A percentile compares a stretch with the other conserved stretches of the same genome.
phyloP scores from a whole-genome alignment of 2,888 invertebrate species.

The Cybosia mesomella region DNA sequence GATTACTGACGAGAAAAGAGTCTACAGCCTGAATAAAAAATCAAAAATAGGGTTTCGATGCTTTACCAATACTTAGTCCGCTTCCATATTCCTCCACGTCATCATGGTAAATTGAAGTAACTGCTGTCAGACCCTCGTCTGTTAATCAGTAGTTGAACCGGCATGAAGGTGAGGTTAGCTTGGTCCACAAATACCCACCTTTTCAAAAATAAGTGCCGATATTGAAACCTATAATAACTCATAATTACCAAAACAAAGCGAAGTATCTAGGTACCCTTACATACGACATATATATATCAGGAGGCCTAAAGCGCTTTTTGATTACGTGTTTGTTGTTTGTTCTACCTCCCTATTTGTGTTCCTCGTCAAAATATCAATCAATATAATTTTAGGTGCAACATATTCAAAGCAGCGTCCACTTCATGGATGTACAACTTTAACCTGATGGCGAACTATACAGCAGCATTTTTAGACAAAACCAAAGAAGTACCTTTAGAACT shows the following conservation, averaged over 20 bases:
- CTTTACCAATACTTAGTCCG: background rate
- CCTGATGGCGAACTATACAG: constrained; percentile 93
- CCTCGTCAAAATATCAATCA: background rate
- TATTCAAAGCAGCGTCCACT: constrained; percentile 95
- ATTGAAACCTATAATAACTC: background rate
- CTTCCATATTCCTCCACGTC: too few relatives aligned
- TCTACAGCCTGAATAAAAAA: background rate
- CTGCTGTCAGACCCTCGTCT: background rate
- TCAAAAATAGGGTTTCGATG: background rate
- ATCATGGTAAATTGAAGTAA: too few relatives aligned
- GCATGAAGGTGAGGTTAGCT: too few relatives aligned
- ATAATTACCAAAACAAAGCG: background rate
- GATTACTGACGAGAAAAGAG: background rate
- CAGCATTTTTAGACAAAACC: constrained; percentile 91
- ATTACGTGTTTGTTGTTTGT: background rate
- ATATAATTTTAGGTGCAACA: constrained; percentile 88
- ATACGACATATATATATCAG: background rate
- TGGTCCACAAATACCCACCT: too few relatives aligned
- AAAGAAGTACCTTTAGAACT: constrained; percentile 92
- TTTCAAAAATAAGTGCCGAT: too few relatives aligned
- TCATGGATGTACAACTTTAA: constrained; percentile 98
- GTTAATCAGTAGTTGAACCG: too few relatives aligned
- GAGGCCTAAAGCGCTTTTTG: background rate
- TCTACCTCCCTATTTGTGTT: background rate
- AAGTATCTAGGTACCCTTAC: background rate